Evolutionary conservation across 2,888 invertebrate species (phyloP), one percentile per base, ranked within the genome.

Genomic region (Chironomus riparius): DNA sequence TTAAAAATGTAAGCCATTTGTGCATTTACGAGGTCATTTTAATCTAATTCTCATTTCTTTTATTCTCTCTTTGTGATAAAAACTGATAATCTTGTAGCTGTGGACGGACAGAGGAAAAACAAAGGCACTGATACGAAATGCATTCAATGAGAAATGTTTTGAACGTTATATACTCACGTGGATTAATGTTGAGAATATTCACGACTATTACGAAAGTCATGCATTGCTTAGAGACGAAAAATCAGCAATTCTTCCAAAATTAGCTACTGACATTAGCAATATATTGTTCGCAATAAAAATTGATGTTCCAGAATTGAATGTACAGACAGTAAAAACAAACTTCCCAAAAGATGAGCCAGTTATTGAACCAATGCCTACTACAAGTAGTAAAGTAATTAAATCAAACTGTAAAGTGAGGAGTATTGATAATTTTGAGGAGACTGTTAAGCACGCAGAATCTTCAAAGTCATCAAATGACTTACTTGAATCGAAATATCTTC

Each of bases 281-380:
- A 92, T 97, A 81, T 86, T 97, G 78, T 98, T 98, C 86, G 97
- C 98, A 22, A 89, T 97, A 81, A 92, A 90, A 81, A 92, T 97
- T 77, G 96, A 97, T 85, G 93, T 93, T 83, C 87, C 90, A 38
- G 93, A 94, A 81, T 86, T 95, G 76, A 93, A 92, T 84, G 86
- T 88, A 79, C 82, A 78, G 77, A 86, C 84, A 81, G 82, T 81
- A 76, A 85, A 80, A 80, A 87, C 85, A 80, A 83, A 81, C 78
- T 82, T 83, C 22, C 85, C 82, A 48, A 85, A 85, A 83, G 81
- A 86, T 71, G 89, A 93, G 81, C 92, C 91, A 74, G 88, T 93
- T 62, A 92, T 94, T 80, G 88, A 89, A 90, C 15, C 10, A 48
- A 22, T 70, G 12, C 24, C 68, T n/a, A 24, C 28, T 5, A 73